These are phyloP conservation scores for Chelonoidis abingdonii DNA, from an alignment of 2,113 vertebrate genomes.

Conservation along the genomic window DNA sequence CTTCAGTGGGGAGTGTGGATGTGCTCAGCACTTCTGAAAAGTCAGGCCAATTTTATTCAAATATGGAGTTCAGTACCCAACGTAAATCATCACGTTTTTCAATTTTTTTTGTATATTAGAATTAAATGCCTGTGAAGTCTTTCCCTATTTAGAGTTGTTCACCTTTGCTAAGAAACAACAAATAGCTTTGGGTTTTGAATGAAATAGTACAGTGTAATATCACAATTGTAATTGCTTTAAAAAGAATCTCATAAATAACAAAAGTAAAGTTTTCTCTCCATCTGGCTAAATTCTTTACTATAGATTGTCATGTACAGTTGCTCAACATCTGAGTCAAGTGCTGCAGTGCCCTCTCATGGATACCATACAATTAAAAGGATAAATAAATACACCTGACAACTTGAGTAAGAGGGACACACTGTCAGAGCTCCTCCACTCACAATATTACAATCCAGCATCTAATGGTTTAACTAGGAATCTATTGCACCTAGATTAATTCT, in stretches of 20 bases:
- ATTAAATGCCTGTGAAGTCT: neutral
- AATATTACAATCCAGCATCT: neutral
- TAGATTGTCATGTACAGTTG: neutral
- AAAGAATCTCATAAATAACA: neutral
- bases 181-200: neutral
- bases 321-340: conserved; percentile 25
- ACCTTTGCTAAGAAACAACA: neutral
- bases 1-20: neutral
- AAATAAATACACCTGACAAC: neutral
- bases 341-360: conserved; percentile 78
- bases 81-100: neutral
- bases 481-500: fast-evolving
- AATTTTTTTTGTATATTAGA: fast-evolving
- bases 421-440: fast-evolving
- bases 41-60: neutral
- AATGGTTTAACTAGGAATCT: neutral
- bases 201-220: neutral
- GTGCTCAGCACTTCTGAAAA: neutral
- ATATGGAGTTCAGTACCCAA: neutral
- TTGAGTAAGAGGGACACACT: neutral
- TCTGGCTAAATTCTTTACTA: neutral
- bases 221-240: neutral
- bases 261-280: neutral
- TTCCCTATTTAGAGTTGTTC: neutral
- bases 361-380: conserved; percentile 18